Conservation (phyloP, 2,797 vertebrate genomes). For the Acridotheres tristis region DNA sequence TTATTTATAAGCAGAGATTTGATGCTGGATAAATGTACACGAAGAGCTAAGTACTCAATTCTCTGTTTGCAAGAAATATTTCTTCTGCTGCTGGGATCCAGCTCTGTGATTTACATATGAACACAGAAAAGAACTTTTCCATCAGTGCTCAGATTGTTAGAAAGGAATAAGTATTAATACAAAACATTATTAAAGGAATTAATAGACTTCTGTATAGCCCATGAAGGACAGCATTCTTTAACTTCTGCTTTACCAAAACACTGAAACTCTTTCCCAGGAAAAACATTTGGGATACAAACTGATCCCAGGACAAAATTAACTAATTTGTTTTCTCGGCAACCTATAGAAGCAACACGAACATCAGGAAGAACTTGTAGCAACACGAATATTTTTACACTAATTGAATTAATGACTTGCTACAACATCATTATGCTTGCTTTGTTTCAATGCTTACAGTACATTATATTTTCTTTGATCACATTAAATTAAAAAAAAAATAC, state of each 20-base stretch:
- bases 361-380: not conserved
- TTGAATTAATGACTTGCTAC: not conserved
- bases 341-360: not conserved
- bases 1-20: constrained; percentile 34
- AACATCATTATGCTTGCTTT: not conserved
- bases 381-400: not conserved
- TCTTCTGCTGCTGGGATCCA: not conserved
- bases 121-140: not conserved
- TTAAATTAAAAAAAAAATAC: not conserved
- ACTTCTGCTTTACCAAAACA: not conserved
- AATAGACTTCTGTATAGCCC: not conserved
- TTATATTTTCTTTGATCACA: not conserved
- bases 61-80: not conserved
- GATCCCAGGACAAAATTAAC: not conserved
- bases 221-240: not conserved
- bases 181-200: not conserved
- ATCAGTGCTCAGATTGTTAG: not conserved
- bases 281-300: not conserved
- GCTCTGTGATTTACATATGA: constrained; percentile 26
- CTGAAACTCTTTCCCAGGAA: not conserved
- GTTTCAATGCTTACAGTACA: not conserved
- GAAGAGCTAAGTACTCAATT: not conserved
- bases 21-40: not conserved
- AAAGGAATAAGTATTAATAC: not conserved
- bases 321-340: not conserved